Percentiles rank a stretch among this genome's conserved stretches.
phyloP scores from a whole-genome alignment of 2,888 invertebrate genomes.

The Ichneumoninae sp. region DNA sequence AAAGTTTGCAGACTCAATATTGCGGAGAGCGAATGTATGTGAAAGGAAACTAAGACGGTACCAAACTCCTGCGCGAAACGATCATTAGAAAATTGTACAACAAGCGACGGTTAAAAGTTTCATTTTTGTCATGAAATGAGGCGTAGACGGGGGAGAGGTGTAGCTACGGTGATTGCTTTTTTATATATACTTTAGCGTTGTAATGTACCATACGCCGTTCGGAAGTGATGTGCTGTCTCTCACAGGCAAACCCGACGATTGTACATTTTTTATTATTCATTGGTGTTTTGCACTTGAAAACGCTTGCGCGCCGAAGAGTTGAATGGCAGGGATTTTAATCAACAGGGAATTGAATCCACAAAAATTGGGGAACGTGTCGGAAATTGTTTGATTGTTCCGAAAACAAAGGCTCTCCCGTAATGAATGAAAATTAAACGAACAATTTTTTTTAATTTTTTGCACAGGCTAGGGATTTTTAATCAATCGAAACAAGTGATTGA shows the following conservation, averaged over 20 bases:
- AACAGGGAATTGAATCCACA: neutral
- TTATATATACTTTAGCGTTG: neutral
- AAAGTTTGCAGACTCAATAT: conserved; percentile 1
- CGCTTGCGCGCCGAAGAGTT: neutral
- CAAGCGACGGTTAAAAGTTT: conserved; percentile 16
- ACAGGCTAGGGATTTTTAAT: neutral
- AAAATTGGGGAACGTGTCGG: neutral
- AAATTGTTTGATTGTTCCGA: neutral
- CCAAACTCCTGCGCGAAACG: conserved; percentile 5
- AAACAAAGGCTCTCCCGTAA: neutral
- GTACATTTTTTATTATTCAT: neutral
- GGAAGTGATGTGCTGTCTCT: conserved; percentile 16
- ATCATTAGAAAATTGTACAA: conserved; percentile 13
- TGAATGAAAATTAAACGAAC: neutral
- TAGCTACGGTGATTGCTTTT: neutral
- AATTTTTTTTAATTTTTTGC: neutral
- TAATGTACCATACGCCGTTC: neutral
- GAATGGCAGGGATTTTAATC: neutral
- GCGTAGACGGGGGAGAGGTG: neutral
- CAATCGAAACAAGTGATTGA: neutral
- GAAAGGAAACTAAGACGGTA: neutral
- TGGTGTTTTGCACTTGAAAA: neutral
- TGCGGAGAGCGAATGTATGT: conserved; percentile 16
- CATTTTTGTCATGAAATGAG: conserved; percentile 15
- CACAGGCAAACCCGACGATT: neutral